Base-by-base conservation (phyloP, 2,888 invertebrate species). In the Drosophila birchii region DNA sequence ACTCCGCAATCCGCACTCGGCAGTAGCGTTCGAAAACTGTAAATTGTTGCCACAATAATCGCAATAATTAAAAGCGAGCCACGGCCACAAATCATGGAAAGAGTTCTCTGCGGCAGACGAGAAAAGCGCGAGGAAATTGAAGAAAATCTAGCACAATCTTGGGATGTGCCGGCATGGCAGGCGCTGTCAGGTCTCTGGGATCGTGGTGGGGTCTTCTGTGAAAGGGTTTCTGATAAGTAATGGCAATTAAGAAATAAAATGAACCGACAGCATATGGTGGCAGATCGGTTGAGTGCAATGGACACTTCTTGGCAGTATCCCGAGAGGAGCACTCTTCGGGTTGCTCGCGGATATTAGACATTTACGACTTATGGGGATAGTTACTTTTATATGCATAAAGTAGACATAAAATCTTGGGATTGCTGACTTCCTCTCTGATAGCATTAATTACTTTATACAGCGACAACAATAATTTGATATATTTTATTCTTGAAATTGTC, bases 41-140 rank as follows among this genome's bases (percentile, higher is more conserved):
- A 83, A 83, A 83, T 76, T 85, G 81, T 67, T 85, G 82, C 82
- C 82, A 80, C 86, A 85, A 82, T 85, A 83, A 83, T 83, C 83
- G 83, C 83, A 80, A 83, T 83, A 83, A 83, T 83, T 83, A 83
- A 82, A 83, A 83, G 83, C 77, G 69, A 75, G 60, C 68, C 72
- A 60, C 43, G 63, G 73, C 71, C 68, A 81, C 83, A 84, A 83
- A 79, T 86, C 83, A 79, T 81, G 80, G 16, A 26, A 45, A 26
- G 45, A 26, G 45, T 45, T 8, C 45, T 16, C 45, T 26, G 16
- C 26, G 16, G 57, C 57, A 57, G 55, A 58, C 41, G 18, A 47
- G 59, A 49, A 51, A 69, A 61, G 49, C 57, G 36, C 43, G 66
- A 70, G 57, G 70, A 75, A 82, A 84, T 82, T 78, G 78, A 75